Base-by-base conservation (phyloP, 2,888 invertebrate genomes). In the Isotomurus palustris region DNA sequence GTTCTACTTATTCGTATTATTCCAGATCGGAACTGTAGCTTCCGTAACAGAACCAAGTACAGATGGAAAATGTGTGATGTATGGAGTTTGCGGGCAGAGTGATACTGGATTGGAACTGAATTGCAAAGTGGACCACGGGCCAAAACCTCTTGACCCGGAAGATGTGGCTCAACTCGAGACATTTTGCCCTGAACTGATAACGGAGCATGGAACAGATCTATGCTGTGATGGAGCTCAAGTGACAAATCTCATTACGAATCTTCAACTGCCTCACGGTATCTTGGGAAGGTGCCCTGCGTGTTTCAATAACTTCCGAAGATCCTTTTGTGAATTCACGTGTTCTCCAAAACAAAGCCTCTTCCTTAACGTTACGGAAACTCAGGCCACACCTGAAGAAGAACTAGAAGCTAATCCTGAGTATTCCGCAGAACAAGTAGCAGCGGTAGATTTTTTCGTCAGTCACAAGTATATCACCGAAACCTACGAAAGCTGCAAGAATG, bases 261-360 rank as follows among this genome's bases (percentile, higher is more conserved):
- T 70, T 19, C 57, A 19, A 3, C 21, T 84, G 59, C 85, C 87
- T 0, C 83, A 83, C 40, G 80, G 82, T 49, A 75, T 92, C 0
- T 82, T 90, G 17, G 81, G 83, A 4, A 79, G 91, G 44, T 96
- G 96, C 73, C 88, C 89, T 0, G 83, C 87, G 0, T 96, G 95
- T 73, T 75, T 82, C 1, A 77, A 80, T 58, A 96, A 95, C 74
- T 82, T 91, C 68, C 80, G 83, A 6, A 78, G 82, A 41, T 80
- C 86, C 32, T 85, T 88, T 67, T 96, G 96, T 73, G 82, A 85
- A 66, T 81, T 89, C 76, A 86, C 87, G 3, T 96, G 95, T 75
- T 80, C 83, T 2, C 82, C 86, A 0, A 78, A 85, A 44, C 92
- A 94, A 69, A 79, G 81, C 24, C 72, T 77, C 35, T 87, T 83